Percentiles rank a stretch among this genome's conserved stretches.
These are phyloP conservation scores for Nymphalis polychloros DNA, from an alignment of 2,888 invertebrate species.

Conservation along the genomic window DNA sequence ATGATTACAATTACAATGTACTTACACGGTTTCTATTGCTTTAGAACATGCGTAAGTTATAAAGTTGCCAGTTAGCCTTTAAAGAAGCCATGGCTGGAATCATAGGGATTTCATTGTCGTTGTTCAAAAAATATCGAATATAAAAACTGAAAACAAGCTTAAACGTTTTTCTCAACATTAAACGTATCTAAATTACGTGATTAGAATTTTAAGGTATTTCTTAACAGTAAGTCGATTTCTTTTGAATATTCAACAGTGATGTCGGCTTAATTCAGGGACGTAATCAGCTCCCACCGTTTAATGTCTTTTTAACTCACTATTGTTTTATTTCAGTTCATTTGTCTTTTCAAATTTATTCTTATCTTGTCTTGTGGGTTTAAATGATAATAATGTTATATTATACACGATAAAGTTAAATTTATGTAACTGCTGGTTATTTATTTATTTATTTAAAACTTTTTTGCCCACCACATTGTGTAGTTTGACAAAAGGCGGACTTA, in stretches of 20 bases:
- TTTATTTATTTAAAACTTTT: no score
- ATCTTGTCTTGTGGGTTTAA: slow-evolving; percentile 13
- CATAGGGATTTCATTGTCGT: no score
- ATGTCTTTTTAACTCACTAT: slow-evolving; percentile 32
- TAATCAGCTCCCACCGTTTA: slow-evolving; percentile 33
- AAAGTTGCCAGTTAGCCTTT: no score
- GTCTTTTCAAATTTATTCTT: slow-evolving; percentile 23
- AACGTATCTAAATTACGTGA: slow-evolving; percentile 35
- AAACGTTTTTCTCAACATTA: slow-evolving; percentile 4
- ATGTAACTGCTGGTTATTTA: not conserved
- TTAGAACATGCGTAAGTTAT: no score
- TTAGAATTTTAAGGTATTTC: slow-evolving; percentile 36
- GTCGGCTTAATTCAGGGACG: slow-evolving; percentile 31
- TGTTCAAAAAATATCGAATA: not conserved
- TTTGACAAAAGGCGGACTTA: no score
- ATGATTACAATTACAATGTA: no score
- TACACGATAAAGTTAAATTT: slow-evolving; percentile 5
- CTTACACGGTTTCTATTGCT: no score
- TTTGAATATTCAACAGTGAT: slow-evolving; percentile 38
- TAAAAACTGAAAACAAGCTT: not conserved
- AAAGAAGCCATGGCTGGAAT: no score
- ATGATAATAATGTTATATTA: slow-evolving; percentile 13
- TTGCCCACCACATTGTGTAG: no score
- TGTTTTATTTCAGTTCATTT: slow-evolving; percentile 28
- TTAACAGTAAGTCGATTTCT: slow-evolving; percentile 32